These are phyloP conservation scores for Pangasius macronema DNA, from an alignment of 2,797 vertebrate genomes.

Conservation along the genomic window DNA sequence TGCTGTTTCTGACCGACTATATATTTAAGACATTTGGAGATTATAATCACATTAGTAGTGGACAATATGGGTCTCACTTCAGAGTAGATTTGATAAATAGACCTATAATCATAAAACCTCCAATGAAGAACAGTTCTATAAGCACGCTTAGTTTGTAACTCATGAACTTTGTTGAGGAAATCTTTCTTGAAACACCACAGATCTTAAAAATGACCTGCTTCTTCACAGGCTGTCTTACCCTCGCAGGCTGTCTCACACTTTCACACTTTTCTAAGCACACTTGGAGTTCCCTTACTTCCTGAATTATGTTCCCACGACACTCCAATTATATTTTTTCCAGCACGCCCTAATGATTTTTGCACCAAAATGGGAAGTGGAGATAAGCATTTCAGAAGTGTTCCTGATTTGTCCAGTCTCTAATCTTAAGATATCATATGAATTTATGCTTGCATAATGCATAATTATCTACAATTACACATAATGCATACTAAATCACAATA, in stretches of 20 bases:
- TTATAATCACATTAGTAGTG: constrained; percentile 11
- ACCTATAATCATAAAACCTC: background rate
- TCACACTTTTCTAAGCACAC: constrained; percentile 31
- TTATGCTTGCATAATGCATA: background rate
- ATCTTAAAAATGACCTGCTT: constrained; percentile 12
- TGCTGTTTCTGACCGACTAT: background rate
- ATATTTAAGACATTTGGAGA: background rate
- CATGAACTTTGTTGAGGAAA: constrained; percentile 11
- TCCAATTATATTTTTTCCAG: background rate
- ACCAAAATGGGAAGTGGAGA: background rate
- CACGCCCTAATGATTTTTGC: constrained; percentile 3
- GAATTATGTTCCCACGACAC: background rate
- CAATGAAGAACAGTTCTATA: background rate
- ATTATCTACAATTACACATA: background rate
- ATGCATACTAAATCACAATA: background rate
- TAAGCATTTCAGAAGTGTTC: background rate
- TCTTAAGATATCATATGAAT: background rate
- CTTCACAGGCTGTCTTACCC: background rate
- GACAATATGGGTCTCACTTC: background rate
- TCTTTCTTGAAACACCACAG: background rate
- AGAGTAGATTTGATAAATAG: constrained; percentile 4
- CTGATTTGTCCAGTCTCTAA: background rate
- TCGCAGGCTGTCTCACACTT: constrained; percentile 33
- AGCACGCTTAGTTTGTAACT: background rate
- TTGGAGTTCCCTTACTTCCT: constrained; percentile 12